Conservation (phyloP, 2,888 invertebrate genomes). For the Macrophya annulata region DNA sequence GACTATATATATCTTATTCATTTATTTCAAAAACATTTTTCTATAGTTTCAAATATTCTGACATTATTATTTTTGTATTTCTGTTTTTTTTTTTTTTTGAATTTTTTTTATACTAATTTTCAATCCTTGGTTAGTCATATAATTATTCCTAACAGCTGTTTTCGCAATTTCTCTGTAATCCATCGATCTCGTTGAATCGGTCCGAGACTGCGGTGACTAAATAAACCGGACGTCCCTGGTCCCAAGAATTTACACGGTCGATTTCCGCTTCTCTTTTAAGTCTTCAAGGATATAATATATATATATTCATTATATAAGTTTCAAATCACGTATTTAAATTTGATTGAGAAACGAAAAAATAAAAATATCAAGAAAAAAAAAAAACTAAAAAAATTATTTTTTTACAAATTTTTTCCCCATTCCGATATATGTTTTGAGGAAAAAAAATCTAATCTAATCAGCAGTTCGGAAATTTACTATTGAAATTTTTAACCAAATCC, state of each 20-base stretch:
- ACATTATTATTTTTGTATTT: no score
- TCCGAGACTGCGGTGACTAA: background rate
- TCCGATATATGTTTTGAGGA: no score
- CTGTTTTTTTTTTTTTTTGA: background rate
- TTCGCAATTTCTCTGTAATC: background rate
- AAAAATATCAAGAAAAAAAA: no score
- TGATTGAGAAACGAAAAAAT: background rate
- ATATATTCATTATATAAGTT: background rate
- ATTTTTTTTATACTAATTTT: background rate
- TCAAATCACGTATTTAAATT: background rate
- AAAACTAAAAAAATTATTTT: no score
- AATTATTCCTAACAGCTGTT: background rate
- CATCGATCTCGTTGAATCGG: background rate
- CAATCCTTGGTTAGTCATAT: background rate
- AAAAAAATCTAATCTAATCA: no score
- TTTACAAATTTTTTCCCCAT: no score
- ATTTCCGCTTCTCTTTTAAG: background rate
- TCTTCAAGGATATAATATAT: background rate
- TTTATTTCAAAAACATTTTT: no score
- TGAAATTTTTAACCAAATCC: no score
- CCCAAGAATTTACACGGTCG: background rate
- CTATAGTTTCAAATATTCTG: no score
- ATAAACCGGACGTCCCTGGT: constrained; percentile 21
- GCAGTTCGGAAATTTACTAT: no score
- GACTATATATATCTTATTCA: no score